Base-by-base conservation (phyloP, 2,888 invertebrate genomes). In the Horisme vitalbata region DNA sequence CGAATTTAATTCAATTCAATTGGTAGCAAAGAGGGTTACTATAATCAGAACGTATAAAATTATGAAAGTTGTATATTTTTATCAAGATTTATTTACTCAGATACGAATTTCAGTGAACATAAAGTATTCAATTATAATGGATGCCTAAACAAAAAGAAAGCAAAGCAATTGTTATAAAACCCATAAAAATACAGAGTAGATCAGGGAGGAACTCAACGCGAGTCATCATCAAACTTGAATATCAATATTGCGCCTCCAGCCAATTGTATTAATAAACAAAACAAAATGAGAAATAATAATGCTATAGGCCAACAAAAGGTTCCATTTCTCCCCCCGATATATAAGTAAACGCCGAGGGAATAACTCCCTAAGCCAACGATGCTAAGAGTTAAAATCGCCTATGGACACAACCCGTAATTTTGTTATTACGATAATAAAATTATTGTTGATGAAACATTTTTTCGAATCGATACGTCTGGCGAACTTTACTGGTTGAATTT, bases 201-300 rank as follows among this genome's bases (percentile, higher is more conserved):
- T 66, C 65, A 68, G 75, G 75, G 77, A 82, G 81, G 77, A 79
- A 81, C 73, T 75, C 78, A 73, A 75, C 73, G 66, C 83, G 72
- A 86, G 77, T 88, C 83, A 89, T 88, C 88, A 86, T 88, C 88
- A 85, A 84, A 87, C 89, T 86, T 86, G 89, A 89, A 89, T 89
- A 89, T 89, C 89, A 89, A 89, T 89, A 89, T 88, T 87, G 84
- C 85, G 89, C 89, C 89, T 81, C 83, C 70, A 81, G 89, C 89
- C 88, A 89, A 89, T 89, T 88, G 88, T 89, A 89, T 89, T 89
- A 89, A 89, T 89, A 89, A 89, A 89, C 89, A 89, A 89, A 89
- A 89, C 88, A 89, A 89, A 89, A 89, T 88, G 88, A 85, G 85
- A 89, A 87, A 89, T 89, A 89, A 89, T 89, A 89, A 89, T 84